Conservation (phyloP, 2,888 invertebrate genomes). For the Lumbricus terrestris region DNA sequence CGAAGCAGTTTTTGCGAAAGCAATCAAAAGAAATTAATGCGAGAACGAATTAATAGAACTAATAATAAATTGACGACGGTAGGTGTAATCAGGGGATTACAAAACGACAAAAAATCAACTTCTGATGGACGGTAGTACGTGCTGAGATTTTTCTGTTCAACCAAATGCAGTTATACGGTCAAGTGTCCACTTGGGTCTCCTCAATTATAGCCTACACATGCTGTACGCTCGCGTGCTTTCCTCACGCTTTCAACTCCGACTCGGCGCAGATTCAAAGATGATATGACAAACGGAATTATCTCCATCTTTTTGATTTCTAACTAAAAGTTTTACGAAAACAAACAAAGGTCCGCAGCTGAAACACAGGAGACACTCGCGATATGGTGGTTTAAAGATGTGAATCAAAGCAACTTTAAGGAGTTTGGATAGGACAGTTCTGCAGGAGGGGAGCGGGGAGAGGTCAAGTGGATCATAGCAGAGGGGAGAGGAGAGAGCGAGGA, state of each 20-base stretch:
- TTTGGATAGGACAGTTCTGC: background rate
- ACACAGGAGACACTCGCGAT: background rate
- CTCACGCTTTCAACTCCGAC: background rate
- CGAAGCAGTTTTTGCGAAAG: background rate
- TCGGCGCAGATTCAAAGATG: background rate
- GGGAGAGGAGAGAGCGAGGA: background rate
- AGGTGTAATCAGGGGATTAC: background rate
- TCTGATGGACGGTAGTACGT: background rate
- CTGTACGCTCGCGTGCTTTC: background rate
- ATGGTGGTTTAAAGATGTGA: background rate
- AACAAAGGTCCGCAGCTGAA: background rate
- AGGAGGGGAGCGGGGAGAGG: background rate
- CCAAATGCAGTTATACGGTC: background rate
- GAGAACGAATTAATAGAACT: background rate
- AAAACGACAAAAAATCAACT: background rate
- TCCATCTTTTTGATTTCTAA: background rate
- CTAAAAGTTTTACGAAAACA: background rate
- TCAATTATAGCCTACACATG: no score
- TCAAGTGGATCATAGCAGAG: background rate
- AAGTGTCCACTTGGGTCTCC: background rate
- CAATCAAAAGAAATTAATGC: background rate
- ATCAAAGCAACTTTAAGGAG: background rate
- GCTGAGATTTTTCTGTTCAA: background rate
- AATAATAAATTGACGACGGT: background rate
- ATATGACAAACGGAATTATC: background rate